A percentile compares a stretch with the other conserved stretches of the same genome.
Conservation (phyloP, 2,113 vertebrate species). For the Chaetops frenatus region DNA sequence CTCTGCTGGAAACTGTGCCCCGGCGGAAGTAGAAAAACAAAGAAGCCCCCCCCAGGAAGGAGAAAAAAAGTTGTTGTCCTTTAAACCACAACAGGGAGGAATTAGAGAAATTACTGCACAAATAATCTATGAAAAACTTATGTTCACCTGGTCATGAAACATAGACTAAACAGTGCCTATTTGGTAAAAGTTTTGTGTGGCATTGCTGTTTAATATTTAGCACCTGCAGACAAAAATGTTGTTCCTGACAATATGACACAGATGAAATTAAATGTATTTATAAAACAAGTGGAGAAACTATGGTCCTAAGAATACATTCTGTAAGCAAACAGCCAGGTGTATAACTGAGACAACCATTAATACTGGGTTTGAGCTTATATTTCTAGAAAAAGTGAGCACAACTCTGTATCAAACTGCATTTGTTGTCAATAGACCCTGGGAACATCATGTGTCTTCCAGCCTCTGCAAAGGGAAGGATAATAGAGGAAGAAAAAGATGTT, state of each 20-base stretch:
- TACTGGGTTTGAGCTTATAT: neutral
- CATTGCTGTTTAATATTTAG: neutral
- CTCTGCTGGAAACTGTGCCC: too few relatives aligned
- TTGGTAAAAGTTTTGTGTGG: neutral
- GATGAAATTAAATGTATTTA: neutral
- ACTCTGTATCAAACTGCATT: neutral
- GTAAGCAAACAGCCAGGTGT: neutral
- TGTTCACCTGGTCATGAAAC: neutral
- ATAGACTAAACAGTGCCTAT: neutral
- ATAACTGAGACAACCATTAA: neutral
- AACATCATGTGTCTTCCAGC: slow-evolving; percentile 12
- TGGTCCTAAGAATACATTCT: neutral
- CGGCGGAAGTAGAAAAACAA: too few relatives aligned
- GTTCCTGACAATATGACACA: neutral
- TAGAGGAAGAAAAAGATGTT: slow-evolving; percentile 17
- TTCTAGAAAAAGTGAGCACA: neutral
- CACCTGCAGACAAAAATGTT: neutral
- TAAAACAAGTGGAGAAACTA: neutral
- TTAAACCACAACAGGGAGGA: too few relatives aligned
- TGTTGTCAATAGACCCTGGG: neutral
- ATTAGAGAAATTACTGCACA: neutral
- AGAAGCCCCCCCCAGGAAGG: too few relatives aligned
- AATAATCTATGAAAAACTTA: neutral
- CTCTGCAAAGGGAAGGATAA: neutral
- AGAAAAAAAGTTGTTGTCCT: too few relatives aligned